These are phyloP conservation scores for Tridacna gigas DNA, from an alignment of 2,888 invertebrate species.

Conservation along the genomic window DNA sequence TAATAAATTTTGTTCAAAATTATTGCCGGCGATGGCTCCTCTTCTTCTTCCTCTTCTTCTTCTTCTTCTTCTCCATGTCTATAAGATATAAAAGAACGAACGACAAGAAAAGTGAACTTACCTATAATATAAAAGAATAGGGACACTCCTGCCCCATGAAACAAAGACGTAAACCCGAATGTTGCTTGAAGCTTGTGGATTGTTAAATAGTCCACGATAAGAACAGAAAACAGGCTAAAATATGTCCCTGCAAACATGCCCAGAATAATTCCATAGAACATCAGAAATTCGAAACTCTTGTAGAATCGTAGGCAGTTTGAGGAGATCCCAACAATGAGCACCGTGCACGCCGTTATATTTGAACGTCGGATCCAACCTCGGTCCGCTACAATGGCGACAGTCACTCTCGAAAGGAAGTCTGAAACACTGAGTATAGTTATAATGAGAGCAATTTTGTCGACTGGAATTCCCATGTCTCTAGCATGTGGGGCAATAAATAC, in stretches of 20 bases:
- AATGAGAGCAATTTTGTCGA: slow-evolving; percentile 42
- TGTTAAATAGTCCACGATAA: slow-evolving; percentile 68
- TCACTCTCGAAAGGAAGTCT: slow-evolving; percentile 52
- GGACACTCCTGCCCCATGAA: slow-evolving; percentile 61
- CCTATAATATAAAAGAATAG: slow-evolving; percentile 64
- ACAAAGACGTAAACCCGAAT: slow-evolving; percentile 64
- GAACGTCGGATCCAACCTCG: slow-evolving; percentile 41
- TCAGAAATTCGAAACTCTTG: slow-evolving; percentile 52
- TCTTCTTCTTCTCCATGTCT: too few species aligned
- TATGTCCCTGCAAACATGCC: slow-evolving; percentile 67
- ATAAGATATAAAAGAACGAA: background rate
- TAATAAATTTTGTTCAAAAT: too few species aligned
- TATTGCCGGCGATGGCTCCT: too few species aligned
- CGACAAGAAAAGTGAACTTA: slow-evolving; percentile 37
- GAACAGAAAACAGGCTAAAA: slow-evolving; percentile 66
- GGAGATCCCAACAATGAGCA: slow-evolving; percentile 29
- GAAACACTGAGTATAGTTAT: slow-evolving; percentile 52
- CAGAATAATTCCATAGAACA: slow-evolving; percentile 59
- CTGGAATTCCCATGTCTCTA: slow-evolving; percentile 42
- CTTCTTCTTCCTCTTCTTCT: too few species aligned
- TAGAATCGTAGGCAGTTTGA: slow-evolving; percentile 48
- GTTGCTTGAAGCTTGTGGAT: slow-evolving; percentile 61
- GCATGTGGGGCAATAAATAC: slow-evolving; percentile 63
- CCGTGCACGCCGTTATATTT: slow-evolving; percentile 37
- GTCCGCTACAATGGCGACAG: slow-evolving; percentile 51